A percentile compares a stretch with the other conserved stretches of the same genome.
These are phyloP conservation scores for Hyppa rectilinea DNA, from an alignment of 2,888 invertebrate species.

Conservation along the genomic window DNA sequence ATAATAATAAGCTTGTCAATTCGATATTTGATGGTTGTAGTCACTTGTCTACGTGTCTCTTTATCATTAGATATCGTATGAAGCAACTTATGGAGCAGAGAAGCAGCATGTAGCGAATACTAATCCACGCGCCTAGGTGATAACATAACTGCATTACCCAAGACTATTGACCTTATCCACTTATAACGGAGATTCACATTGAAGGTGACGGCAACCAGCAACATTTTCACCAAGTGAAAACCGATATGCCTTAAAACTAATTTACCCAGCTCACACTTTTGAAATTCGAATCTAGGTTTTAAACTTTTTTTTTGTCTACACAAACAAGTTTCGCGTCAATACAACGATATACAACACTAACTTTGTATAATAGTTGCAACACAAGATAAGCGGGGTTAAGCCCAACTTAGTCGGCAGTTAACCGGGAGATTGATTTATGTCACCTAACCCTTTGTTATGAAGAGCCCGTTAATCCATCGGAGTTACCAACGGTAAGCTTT, in stretches of 20 bases:
- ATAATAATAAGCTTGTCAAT: too few relatives aligned
- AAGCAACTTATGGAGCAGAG: background rate
- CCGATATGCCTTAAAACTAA: accelerated
- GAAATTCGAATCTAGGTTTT: too few relatives aligned
- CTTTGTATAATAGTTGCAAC: constrained; percentile 46
- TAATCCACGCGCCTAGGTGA: background rate
- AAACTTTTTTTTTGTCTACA: too few relatives aligned
- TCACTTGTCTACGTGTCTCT: background rate
- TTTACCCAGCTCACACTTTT: background rate
- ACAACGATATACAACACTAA: constrained; percentile 19
- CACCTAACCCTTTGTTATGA: constrained; percentile 52
- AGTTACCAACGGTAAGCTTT: constrained; percentile 28
- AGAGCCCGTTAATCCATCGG: constrained; percentile 50
- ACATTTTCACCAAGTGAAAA: background rate
- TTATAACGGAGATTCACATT: background rate
- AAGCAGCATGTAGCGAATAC: constrained; percentile 15
- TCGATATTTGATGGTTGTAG: too few relatives aligned
- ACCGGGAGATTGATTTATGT: constrained; percentile 55
- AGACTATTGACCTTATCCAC: background rate
- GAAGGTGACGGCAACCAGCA: background rate
- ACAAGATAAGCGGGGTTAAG: constrained; percentile 48
- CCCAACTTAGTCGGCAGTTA: constrained; percentile 49
- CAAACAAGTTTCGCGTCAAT: background rate
- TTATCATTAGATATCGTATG: background rate
- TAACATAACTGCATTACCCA: constrained; percentile 9